These are phyloP conservation scores for Bombus polaris DNA, from an alignment of 1,140 invertebrate genomes.

Conservation along the genomic window DNA sequence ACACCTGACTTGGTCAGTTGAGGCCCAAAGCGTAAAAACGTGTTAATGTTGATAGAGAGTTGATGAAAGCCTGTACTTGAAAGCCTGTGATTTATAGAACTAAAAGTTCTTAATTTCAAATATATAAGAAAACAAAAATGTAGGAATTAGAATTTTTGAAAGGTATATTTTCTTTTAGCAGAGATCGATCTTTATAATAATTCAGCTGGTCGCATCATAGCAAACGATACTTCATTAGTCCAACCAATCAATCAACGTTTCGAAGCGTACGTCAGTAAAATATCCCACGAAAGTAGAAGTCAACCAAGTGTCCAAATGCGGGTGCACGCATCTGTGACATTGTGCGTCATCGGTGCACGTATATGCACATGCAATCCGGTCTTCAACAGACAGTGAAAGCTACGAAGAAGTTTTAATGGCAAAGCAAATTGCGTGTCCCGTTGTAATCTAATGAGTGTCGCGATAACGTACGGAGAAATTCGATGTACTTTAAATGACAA, in stretches of 20 bases:
- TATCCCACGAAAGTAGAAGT: not conserved
- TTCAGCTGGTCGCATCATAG: not conserved
- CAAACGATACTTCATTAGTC: not conserved
- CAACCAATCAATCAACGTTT: not conserved
- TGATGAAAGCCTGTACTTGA: no score
- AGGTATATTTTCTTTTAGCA: not conserved
- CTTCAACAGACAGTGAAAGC: slow-evolving; percentile 44
- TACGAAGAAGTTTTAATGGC: slow-evolving; percentile 38
- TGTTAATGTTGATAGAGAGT: no score
- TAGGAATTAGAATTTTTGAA: not conserved
- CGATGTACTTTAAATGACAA: not conserved
- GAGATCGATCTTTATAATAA: not conserved
- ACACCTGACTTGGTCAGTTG: slow-evolving; percentile 1
- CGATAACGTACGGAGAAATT: slow-evolving; percentile 51
- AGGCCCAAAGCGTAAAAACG: not conserved
- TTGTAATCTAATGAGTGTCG: slow-evolving; percentile 21
- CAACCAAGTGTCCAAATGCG: not conserved
- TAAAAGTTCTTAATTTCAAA: not conserved
- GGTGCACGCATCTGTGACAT: slow-evolving; percentile 7
- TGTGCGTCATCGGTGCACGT: slow-evolving; percentile 37
- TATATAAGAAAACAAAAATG: not conserved
- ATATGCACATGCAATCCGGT: slow-evolving; percentile 15
- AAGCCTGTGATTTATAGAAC: no score
- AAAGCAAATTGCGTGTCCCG: slow-evolving; percentile 49
- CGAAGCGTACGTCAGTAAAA: not conserved